A percentile compares a stretch with the other conserved stretches of the same genome.
Conservation (phyloP, 2,888 invertebrate species). For the Drosophila cracens region DNA sequence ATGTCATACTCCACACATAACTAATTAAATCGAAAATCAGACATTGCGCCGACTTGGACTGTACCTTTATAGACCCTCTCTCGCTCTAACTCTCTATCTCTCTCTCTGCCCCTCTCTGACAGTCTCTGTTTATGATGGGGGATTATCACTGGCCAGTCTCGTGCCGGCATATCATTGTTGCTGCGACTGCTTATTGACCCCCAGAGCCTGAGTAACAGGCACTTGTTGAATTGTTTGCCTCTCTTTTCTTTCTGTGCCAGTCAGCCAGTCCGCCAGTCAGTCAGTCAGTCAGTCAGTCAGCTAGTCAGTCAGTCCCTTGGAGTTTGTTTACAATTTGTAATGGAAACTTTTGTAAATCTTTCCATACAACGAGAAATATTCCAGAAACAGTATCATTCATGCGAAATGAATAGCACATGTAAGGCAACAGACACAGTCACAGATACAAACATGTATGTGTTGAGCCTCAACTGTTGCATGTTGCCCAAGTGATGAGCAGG, state of each 20-base stretch:
- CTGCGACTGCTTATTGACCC: constrained; percentile 61
- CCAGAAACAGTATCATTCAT: constrained; percentile 57
- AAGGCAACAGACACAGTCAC: not conserved
- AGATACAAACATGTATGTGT: not conserved
- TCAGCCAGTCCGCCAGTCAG: not conserved
- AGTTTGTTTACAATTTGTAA: constrained; percentile 71
- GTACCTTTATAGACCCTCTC: constrained; percentile 21
- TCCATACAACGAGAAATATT: constrained; percentile 59
- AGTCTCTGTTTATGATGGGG: constrained; percentile 1
- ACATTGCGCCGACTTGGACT: constrained; percentile 17
- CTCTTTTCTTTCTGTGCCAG: constrained; percentile 8
- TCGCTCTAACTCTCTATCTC: not conserved
- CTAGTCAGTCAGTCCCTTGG: constrained; percentile 19
- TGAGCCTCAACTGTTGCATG: constrained; percentile 24
- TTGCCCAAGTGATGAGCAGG: constrained; percentile 23
- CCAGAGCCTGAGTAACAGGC: constrained; percentile 45
- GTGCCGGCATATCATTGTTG: constrained; percentile 43
- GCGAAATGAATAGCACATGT: constrained; percentile 42
- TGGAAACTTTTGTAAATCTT: constrained; percentile 74
- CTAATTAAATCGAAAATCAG: constrained; percentile 60
- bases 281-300: constrained; percentile 3
- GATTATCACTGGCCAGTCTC: constrained; percentile 51
- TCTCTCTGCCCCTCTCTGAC: not conserved
- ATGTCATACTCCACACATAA: constrained; percentile 26
- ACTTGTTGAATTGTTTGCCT: constrained; percentile 60